These are phyloP conservation scores for Caenorhabditis wallacei DNA, from an alignment of 2,888 invertebrate genomes.

Conservation along the genomic window DNA sequence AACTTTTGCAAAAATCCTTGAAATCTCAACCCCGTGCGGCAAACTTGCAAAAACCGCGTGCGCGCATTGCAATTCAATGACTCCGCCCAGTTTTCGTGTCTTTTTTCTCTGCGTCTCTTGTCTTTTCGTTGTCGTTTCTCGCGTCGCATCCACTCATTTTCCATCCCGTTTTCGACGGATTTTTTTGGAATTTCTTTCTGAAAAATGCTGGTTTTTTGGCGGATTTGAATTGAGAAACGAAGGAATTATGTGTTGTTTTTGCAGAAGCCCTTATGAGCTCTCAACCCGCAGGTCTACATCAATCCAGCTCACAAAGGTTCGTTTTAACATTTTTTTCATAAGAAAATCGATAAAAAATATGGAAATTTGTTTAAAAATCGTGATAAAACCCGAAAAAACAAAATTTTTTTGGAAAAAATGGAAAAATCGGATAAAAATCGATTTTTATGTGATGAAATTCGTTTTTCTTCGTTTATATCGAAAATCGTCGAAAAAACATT, in stretches of 20 bases:
- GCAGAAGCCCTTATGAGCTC: conserved; percentile 44
- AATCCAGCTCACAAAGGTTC: conserved; percentile 48
- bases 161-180: not conserved
- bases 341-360: conserved; percentile 2
- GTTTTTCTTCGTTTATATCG: too few relatives aligned
- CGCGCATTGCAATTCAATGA: conserved; percentile 8
- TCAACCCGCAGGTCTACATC: conserved; percentile 38
- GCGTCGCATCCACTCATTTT: not conserved
- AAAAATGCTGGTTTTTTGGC: not conserved
- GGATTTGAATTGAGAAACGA: not conserved
- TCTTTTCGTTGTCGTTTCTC: not conserved
- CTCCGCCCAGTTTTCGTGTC: conserved; percentile 17
- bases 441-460: too few relatives aligned
- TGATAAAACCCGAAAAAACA: not conserved
- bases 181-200: not conserved
- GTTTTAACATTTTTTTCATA: too few relatives aligned
- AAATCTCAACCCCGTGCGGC: conserved; percentile 10
- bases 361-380: not conserved
- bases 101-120: conserved; percentile 12
- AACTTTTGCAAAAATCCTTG: not conserved
- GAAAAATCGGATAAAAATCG: not conserved
- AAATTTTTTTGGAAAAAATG: too few relatives aligned
- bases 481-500: too few relatives aligned
- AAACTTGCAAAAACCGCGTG: conserved; percentile 24
- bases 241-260: conserved; percentile 4